Evolutionary conservation across 1,140 invertebrate genomes (phyloP).

Genomic region (Harpegnathos saltator): DNA sequence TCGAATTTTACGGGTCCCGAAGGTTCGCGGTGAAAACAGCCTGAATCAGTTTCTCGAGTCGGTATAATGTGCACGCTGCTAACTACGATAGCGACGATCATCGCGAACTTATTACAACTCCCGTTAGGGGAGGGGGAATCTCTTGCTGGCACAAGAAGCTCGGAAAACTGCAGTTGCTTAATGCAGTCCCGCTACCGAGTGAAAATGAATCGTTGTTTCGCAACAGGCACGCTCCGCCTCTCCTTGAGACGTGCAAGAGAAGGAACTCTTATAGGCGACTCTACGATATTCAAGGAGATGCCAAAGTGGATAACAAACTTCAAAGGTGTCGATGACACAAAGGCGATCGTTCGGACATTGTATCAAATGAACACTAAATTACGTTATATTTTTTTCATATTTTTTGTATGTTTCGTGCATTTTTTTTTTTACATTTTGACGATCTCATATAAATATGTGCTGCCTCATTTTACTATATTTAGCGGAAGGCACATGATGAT

Average conservation of each 20-base stretch:
- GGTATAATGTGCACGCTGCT: slow-evolving; percentile 2
- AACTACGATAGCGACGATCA: slow-evolving; percentile 29
- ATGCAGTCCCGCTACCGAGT: slow-evolving; percentile 25
- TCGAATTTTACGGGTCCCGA: slow-evolving; percentile 1
- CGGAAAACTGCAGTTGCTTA: slow-evolving; percentile 41
- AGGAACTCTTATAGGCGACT: slow-evolving; percentile 21
- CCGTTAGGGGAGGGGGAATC: background rate
- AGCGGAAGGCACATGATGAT: no score
- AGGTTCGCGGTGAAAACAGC: background rate
- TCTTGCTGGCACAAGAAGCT: slow-evolving; percentile 39
- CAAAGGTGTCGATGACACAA: no score
- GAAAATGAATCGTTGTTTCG: slow-evolving; percentile 47
- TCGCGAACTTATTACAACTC: slow-evolving; percentile 46
- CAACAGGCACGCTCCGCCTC: slow-evolving; percentile 6
- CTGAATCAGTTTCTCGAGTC: slow-evolving; percentile 1
- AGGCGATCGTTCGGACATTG: no score
- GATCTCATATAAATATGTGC: no score
- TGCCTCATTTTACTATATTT: no score
- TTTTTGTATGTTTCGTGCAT: no score
- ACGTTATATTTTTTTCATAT: no score
- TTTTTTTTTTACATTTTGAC: no score
- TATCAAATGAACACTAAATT: no score
- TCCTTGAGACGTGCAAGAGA: slow-evolving; percentile 16
- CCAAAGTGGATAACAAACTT: no score
- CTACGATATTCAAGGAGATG: no score